Percentiles rank a stretch among this genome's conserved stretches.
Conservation (phyloP, 2,797 vertebrate genomes). For the Triplophysa bombifrons region DNA sequence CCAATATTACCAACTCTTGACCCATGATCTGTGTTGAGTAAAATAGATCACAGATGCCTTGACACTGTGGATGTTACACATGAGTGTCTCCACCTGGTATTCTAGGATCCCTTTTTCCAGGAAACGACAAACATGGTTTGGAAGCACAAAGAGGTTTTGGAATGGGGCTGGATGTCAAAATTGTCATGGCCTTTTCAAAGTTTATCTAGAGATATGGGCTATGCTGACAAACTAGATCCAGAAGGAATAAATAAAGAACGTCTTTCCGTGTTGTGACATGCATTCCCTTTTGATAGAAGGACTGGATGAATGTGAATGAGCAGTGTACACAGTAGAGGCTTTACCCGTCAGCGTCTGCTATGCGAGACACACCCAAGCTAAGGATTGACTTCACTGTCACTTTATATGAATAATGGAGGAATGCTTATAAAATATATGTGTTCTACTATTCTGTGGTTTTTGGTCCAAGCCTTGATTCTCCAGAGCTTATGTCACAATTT, state of each 20-base stretch:
- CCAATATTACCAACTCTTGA: slow-evolving; percentile 64
- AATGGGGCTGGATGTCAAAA: slow-evolving; percentile 6
- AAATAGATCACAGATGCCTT: slow-evolving; percentile 65
- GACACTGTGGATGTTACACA: slow-evolving; percentile 55
- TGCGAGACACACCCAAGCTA: slow-evolving; percentile 15
- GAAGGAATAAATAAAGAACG: slow-evolving; percentile 40
- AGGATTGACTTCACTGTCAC: slow-evolving; percentile 24
- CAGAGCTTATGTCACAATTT: slow-evolving; percentile 30
- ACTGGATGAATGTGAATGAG: slow-evolving; percentile 35
- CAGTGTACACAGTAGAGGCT: slow-evolving; percentile 36
- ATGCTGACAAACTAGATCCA: slow-evolving; percentile 40
- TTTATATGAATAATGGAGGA: slow-evolving; percentile 26
- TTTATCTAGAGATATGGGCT: slow-evolving; percentile 13
- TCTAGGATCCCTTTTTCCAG: slow-evolving; percentile 55
- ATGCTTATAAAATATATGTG: slow-evolving; percentile 24
- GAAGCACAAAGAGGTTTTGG: slow-evolving; percentile 45
- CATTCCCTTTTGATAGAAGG: slow-evolving; percentile 48
- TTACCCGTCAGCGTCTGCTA: slow-evolving; percentile 14
- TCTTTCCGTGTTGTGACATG: slow-evolving; percentile 71
- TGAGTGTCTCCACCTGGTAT: slow-evolving; percentile 44
- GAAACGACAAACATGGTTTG: slow-evolving; percentile 56
- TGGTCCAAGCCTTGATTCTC: slow-evolving; percentile 17
- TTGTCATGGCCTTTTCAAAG: slow-evolving; percentile 15
- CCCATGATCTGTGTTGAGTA: slow-evolving; percentile 65
- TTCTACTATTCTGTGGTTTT: slow-evolving; percentile 33